A percentile compares a stretch with the other conserved stretches of the same genome.
Conservation (phyloP, 1,140 invertebrate genomes). For the Ylistrum balloti region DNA sequence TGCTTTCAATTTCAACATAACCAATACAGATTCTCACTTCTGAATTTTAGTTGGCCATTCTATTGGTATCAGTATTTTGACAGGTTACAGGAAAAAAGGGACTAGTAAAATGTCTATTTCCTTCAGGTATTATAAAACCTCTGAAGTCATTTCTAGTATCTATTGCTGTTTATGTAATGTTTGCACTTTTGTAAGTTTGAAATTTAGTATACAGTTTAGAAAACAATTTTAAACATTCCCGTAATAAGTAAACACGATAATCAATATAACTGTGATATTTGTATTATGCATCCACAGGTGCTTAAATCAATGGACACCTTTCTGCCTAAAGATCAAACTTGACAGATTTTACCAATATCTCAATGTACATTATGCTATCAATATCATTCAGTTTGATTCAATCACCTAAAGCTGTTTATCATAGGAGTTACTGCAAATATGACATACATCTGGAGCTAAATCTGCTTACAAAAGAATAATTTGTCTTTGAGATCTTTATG, state of each 20-base stretch:
- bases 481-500: background rate
- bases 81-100: background rate
- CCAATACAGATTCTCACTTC: background rate
- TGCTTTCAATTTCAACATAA: background rate
- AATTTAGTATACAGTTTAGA: background rate
- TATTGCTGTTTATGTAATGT: too few species aligned
- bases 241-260: background rate
- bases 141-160: too few species aligned
- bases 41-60: background rate
- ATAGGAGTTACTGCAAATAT: background rate
- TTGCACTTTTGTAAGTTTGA: background rate
- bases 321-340: background rate
- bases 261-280: background rate
- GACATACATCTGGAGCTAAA: background rate
- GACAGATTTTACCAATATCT: background rate
- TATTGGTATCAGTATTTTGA: background rate
- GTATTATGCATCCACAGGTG: background rate
- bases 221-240: background rate
- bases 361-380: background rate
- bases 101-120: background rate
- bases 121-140: background rate
- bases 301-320: background rate
- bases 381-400: background rate
- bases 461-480: background rate
- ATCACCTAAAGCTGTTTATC: background rate